These are phyloP conservation scores for Halictus rubicundus DNA, from an alignment of 1,140 invertebrate genomes.

Conservation along the genomic window DNA sequence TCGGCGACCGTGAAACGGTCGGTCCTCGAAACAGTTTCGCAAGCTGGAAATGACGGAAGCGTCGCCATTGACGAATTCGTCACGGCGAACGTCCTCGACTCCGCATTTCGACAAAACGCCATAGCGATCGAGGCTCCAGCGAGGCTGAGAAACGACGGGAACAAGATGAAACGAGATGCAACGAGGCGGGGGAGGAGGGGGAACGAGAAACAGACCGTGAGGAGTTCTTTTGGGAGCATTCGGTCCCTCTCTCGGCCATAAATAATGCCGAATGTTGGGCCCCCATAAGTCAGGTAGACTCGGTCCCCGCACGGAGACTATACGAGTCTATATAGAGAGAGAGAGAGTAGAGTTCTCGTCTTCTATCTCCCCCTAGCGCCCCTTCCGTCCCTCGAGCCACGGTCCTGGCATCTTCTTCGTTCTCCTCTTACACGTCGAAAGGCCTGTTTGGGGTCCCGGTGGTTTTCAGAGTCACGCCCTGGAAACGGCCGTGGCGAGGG, in stretches of 20 bases:
- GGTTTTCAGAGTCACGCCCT: slow-evolving; percentile 80
- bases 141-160: neutral
- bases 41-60: slow-evolving; percentile 14
- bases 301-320: slow-evolving; percentile 64
- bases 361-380: too few species aligned
- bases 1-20: neutral
- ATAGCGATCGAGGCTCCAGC: slow-evolving; percentile 25
- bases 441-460: slow-evolving; percentile 72
- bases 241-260: slow-evolving; percentile 68
- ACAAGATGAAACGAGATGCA: too few species aligned
- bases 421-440: slow-evolving; percentile 3
- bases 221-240: slow-evolving; percentile 63
- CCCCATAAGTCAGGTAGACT: slow-evolving; percentile 79
- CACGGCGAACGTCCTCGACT: slow-evolving; percentile 8
- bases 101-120: slow-evolving; percentile 17
- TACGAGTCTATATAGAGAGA: slow-evolving; percentile 34
- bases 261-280: slow-evolving; percentile 77
- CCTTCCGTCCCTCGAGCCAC: too few species aligned
- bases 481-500: slow-evolving; percentile 46
- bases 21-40: neutral
- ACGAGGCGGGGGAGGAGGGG: neutral
- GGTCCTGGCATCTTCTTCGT: neutral
- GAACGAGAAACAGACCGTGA: slow-evolving; percentile 1
- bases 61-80: slow-evolving; percentile 22
- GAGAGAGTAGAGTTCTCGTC: neutral